Percentiles rank a stretch among this genome's conserved stretches.
Conservation (phyloP, 2,888 invertebrate species). For the Girardia tigrina region DNA sequence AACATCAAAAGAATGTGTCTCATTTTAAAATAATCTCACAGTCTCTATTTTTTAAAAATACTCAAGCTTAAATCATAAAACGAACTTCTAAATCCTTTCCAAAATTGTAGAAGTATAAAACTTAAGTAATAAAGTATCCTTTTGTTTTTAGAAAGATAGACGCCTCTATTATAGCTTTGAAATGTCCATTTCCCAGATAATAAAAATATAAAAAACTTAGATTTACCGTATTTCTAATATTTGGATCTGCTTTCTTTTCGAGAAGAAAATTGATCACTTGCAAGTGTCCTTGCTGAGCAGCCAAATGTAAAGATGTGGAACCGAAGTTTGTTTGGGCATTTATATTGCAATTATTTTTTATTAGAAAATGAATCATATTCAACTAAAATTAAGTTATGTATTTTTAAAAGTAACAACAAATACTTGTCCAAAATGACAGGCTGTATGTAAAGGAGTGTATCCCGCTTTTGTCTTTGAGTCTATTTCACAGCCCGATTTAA, state of each 20-base stretch:
- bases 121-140: too few species aligned
- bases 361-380: slow-evolving; percentile 63
- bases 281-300: slow-evolving; percentile 95
- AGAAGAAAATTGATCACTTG: slow-evolving; percentile 81
- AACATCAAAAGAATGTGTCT: too few species aligned
- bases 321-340: slow-evolving; percentile 55
- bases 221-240: slow-evolving; percentile 66
- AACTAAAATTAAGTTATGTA: slow-evolving; percentile 38
- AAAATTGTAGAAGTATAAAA: too few species aligned
- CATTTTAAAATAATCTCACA: too few species aligned
- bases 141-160: too few species aligned
- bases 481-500: slow-evolving; percentile 65
- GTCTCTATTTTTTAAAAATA: too few species aligned
- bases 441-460: slow-evolving; percentile 95
- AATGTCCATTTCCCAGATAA: too few species aligned
- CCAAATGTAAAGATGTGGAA: slow-evolving; percentile 92
- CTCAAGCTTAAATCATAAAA: too few species aligned
- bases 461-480: slow-evolving; percentile 62
- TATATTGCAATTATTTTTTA: slow-evolving; percentile 70
- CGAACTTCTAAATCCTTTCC: too few species aligned
- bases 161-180: too few species aligned
- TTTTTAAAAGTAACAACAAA: too few species aligned
- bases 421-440: slow-evolving; percentile 92
- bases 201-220: too few species aligned
- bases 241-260: slow-evolving; percentile 80